A percentile compares a stretch with the other conserved stretches of the same genome.
Evolutionary conservation across 2,888 invertebrate genomes (phyloP).

Genomic region (Drosophila fungiperda): DNA sequence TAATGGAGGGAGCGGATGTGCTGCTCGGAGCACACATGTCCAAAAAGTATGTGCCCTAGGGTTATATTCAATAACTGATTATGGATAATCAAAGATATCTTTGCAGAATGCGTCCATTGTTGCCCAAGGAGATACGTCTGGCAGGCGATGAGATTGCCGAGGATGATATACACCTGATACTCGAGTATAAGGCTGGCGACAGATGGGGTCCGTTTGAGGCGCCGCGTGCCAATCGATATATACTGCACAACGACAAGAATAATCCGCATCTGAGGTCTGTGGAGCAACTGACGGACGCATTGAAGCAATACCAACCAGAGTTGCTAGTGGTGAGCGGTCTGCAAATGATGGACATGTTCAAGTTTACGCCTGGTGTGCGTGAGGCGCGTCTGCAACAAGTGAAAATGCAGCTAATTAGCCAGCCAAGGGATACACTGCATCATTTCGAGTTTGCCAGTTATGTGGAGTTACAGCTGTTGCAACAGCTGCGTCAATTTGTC

Average conservation of each 20-base stretch:
- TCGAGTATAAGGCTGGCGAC: slow-evolving; percentile 92
- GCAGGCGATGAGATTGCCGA: slow-evolving; percentile 88
- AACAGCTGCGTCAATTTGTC: slow-evolving; percentile 88
- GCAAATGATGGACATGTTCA: slow-evolving; percentile 94
- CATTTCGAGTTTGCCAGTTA: slow-evolving; percentile 96
- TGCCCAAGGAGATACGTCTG: slow-evolving; percentile 88
- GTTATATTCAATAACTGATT: neutral
- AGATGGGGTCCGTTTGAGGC: slow-evolving; percentile 90
- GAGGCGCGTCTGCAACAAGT: slow-evolving; percentile 88
- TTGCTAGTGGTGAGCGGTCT: slow-evolving; percentile 92
- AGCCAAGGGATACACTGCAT: slow-evolving; percentile 87
- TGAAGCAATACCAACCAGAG: slow-evolving; percentile 89
- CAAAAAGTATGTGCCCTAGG: slow-evolving; percentile 76
- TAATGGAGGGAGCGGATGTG: slow-evolving; percentile 91
- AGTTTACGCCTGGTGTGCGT: slow-evolving; percentile 86
- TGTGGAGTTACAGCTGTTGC: slow-evolving; percentile 89
- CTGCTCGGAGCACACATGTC: slow-evolving; percentile 91
- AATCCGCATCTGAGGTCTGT: slow-evolving; percentile 91
- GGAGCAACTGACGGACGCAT: slow-evolving; percentile 88
- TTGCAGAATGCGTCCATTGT: slow-evolving; percentile 86
- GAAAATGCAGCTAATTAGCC: slow-evolving; percentile 88
- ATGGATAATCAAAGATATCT: neutral
- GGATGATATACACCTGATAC: slow-evolving; percentile 92
- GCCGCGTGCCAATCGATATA: slow-evolving; percentile 93
- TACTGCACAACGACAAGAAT: slow-evolving; percentile 92